Evolutionary conservation across 2,888 invertebrate genomes (phyloP).

Genomic region (Tipula unca): DNA sequence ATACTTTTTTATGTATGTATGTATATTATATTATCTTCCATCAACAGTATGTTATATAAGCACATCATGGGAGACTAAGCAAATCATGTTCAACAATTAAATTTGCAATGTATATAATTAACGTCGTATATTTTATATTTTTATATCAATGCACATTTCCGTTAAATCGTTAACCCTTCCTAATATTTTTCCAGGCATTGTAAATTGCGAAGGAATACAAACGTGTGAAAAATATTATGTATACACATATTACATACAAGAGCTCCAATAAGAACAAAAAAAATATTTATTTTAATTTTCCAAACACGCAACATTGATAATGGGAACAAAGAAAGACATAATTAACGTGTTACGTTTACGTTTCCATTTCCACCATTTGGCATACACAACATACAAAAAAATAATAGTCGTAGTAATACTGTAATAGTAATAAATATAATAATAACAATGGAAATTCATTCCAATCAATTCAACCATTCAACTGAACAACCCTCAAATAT

Average conservation of each 20-base stretch:
- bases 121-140: not conserved
- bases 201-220: not conserved
- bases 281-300: not conserved
- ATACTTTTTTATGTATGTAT: no score
- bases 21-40: not conserved
- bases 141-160: not conserved
- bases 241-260: no score
- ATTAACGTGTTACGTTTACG: conserved; percentile 2
- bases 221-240: not conserved
- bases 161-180: not conserved
- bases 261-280: not conserved
- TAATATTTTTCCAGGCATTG: not conserved
- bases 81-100: not conserved
- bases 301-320: not conserved
- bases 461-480: not conserved
- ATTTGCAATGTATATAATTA: not conserved
- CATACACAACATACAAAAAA: not conserved
- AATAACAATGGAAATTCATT: not conserved
- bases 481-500: not conserved
- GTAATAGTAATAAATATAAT: not conserved
- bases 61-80: not conserved
- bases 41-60: not conserved
- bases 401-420: not conserved
- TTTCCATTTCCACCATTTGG: conserved; percentile 14
- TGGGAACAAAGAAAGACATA: not conserved